phyloP scores from a whole-genome alignment of 2,888 invertebrate species.

The Platycheirus albimanus region DNA sequence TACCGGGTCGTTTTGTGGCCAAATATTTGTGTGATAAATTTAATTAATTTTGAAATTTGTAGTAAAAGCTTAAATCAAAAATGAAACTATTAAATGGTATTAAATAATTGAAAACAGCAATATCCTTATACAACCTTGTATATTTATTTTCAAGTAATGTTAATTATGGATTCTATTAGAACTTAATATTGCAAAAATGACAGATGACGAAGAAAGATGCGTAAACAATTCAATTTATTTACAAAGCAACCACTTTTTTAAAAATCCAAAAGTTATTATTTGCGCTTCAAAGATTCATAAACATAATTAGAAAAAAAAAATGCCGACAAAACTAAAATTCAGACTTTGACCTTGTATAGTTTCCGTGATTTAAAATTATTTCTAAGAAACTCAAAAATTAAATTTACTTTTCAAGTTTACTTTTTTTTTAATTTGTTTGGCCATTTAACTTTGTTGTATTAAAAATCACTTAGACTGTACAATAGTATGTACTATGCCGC shows the following conservation, averaged over 20 bases:
- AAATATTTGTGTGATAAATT: neutral
- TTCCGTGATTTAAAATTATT: slow-evolving; percentile 30
- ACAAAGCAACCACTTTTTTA: no score
- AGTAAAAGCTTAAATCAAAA: no score
- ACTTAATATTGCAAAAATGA: no score
- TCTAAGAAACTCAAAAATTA: slow-evolving; percentile 15
- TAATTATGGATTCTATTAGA: no score
- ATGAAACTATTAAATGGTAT: no score
- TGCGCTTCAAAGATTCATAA: neutral
- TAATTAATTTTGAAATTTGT: no score
- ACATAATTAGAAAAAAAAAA: slow-evolving; percentile 10
- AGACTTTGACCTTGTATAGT: slow-evolving; percentile 32
- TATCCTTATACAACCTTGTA: no score
- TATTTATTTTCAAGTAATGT: no score
- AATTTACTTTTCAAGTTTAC: slow-evolving; percentile 1
- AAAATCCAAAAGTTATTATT: neutral
- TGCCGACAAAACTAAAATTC: slow-evolving; percentile 12
- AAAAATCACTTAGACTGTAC: slow-evolving; percentile 35
- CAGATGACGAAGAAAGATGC: no score
- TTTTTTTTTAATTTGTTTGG: slow-evolving; percentile 19
- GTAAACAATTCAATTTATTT: no score
- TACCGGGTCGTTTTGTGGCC: slow-evolving; percentile 21
- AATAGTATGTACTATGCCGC: slow-evolving; percentile 10
- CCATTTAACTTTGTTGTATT: slow-evolving; percentile 13
- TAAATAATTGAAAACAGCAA: no score